These are phyloP conservation scores for Sula dactylatra DNA, from an alignment of 2,113 vertebrate species.

Conservation along the genomic window DNA sequence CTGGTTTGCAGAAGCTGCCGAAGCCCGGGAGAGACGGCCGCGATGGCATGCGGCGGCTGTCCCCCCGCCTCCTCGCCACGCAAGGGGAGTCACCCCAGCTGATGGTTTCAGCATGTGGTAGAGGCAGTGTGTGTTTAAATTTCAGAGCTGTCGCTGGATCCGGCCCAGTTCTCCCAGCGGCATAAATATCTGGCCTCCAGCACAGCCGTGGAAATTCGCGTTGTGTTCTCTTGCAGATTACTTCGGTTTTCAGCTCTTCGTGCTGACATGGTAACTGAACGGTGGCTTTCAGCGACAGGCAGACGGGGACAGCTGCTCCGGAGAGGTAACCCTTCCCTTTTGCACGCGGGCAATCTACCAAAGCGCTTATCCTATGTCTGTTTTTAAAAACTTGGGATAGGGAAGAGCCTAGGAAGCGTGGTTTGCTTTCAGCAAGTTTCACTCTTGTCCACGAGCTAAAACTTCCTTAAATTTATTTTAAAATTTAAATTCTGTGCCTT, in stretches of 20 bases:
- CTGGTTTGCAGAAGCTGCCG: not conserved
- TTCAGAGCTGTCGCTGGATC: constrained; percentile 22
- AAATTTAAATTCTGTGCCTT: not conserved
- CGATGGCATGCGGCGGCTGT: rapidly evolving
- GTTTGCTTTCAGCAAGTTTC: not conserved
- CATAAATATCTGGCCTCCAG: constrained; percentile 52
- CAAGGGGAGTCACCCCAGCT: not conserved
- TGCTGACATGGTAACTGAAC: constrained; percentile 43
- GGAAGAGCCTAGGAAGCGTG: not conserved
- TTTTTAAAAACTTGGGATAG: not conserved
- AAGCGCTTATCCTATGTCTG: rapidly evolving
- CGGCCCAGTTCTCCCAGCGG: not conserved
- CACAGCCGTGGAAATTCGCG: not conserved
- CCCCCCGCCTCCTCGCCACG: rapidly evolving
- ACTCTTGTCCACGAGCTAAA: not conserved
- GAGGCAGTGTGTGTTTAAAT: constrained; percentile 44
- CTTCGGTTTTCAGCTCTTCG: not conserved
- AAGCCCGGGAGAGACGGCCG: not conserved
- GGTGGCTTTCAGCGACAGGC: not conserved
- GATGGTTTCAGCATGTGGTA: not conserved
- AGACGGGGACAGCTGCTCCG: constrained; percentile 40
- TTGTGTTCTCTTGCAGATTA: constrained; percentile 45
- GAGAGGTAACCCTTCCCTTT: constrained; percentile 67
- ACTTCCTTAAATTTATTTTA: not conserved
- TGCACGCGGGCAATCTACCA: rapidly evolving